These are phyloP conservation scores for Volucella zonaria DNA, from an alignment of 2,888 invertebrate genomes.

Conservation along the genomic window DNA sequence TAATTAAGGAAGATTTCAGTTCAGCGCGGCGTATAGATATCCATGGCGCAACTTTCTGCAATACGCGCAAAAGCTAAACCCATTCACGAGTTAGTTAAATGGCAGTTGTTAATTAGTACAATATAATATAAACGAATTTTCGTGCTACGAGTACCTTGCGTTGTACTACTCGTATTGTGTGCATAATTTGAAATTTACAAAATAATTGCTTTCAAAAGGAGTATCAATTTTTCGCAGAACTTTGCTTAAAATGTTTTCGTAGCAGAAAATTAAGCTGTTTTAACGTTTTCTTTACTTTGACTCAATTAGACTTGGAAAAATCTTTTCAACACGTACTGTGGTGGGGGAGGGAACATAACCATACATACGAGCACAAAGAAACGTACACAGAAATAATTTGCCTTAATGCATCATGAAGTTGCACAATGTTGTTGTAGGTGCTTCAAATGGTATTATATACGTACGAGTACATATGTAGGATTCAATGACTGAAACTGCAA, in stretches of 20 bases:
- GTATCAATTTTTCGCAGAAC: not conserved
- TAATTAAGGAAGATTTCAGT: conserved; percentile 68
- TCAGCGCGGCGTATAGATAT: conserved; percentile 35
- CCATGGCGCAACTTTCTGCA: conserved; percentile 34
- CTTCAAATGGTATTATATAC: not conserved
- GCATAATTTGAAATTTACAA: no score
- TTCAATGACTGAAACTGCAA: no score
- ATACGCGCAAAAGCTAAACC: conserved; percentile 22
- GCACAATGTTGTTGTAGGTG: not conserved
- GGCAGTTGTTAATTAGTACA: conserved; percentile 42
- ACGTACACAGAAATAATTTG: conserved; percentile 8
- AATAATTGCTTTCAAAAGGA: no score
- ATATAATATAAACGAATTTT: conserved; percentile 10
- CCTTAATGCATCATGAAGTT: conserved; percentile 1
- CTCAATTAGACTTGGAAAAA: not conserved
- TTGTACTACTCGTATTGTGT: no score
- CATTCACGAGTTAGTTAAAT: conserved; percentile 45
- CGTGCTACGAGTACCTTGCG: not conserved
- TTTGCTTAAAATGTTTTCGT: not conserved
- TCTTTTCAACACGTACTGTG: conserved; percentile 1
- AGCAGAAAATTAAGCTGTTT: no score
- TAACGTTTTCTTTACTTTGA: not conserved
- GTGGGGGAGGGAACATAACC: not conserved
- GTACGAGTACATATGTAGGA: no score
- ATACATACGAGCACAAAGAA: not conserved